A percentile compares a stretch with the other conserved stretches of the same genome.
These are phyloP conservation scores for Rostratula benghalensis DNA, from an alignment of 2,113 vertebrate species.

Conservation along the genomic window DNA sequence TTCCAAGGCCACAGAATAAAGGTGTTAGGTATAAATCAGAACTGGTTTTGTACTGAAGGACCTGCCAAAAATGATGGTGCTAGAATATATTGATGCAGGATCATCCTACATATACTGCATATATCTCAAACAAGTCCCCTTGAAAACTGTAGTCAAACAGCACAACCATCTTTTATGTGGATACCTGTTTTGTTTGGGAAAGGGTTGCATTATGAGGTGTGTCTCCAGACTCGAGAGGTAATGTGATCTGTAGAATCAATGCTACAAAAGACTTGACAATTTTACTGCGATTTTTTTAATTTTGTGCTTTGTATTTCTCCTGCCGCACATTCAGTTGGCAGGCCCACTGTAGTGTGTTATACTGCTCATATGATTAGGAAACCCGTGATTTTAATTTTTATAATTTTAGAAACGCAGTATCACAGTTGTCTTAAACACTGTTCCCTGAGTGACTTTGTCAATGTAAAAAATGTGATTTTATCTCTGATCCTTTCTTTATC, in stretches of 20 bases:
- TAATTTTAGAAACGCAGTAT: not conserved
- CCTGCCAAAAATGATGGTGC: not conserved
- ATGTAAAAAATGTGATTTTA: not conserved
- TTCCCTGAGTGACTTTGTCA: not conserved
- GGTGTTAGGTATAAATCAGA: not conserved
- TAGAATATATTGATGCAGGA: not conserved
- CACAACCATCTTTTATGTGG: not conserved
- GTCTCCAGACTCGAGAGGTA: not conserved
- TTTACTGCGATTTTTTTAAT: not conserved
- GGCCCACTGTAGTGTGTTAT: not conserved
- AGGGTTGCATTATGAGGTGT: rapidly evolving
- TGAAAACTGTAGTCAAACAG: not conserved
- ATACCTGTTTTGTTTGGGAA: not conserved
- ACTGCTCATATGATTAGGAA: not conserved
- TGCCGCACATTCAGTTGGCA: not conserved
- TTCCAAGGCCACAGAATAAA: not conserved
- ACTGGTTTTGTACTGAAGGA: not conserved
- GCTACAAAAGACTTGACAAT: not conserved
- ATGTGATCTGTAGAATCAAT: not conserved
- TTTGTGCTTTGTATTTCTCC: not conserved
- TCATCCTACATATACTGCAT: not conserved
- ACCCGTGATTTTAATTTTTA: not conserved
- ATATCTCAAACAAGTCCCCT: not conserved
- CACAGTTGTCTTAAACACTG: not conserved
- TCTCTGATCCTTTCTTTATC: not conserved